Evolutionary conservation across 2,797 vertebrate genomes (phyloP).

Genomic region (Anguilla pacifica): DNA sequence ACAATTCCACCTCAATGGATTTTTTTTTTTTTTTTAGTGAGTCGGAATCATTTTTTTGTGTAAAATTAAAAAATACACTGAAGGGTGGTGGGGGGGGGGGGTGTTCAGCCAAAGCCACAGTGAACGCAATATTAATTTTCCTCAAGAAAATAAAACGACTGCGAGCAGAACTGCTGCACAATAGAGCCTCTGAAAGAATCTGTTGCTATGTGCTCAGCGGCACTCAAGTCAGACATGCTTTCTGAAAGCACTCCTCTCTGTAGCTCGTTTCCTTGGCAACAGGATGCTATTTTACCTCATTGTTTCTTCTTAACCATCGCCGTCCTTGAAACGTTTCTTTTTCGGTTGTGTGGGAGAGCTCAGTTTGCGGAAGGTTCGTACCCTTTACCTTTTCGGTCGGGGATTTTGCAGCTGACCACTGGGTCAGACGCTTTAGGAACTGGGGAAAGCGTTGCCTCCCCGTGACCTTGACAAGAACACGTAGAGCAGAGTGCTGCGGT

Average conservation of each 20-base stretch:
- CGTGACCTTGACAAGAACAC: background rate
- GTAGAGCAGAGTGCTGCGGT: background rate
- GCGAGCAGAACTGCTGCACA: background rate
- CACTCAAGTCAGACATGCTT: slow-evolving; percentile 76
- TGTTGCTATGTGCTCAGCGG: slow-evolving; percentile 64
- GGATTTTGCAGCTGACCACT: background rate
- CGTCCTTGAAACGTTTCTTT: slow-evolving; percentile 49
- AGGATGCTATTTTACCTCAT: slow-evolving; percentile 70
- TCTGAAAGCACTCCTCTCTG: slow-evolving; percentile 74
- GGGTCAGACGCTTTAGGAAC: background rate
- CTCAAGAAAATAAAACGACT: background rate
- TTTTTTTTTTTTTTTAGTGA: background rate
- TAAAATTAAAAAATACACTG: background rate
- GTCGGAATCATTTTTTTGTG: no score
- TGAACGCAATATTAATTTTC: slow-evolving; percentile 7
- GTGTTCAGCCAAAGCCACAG: background rate
- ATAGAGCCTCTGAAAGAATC: slow-evolving; percentile 9
- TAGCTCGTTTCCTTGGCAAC: slow-evolving; percentile 79
- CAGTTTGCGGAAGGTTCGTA: background rate
- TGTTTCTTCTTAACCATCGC: slow-evolving; percentile 65
- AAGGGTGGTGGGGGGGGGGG: background rate
- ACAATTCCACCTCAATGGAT: background rate
- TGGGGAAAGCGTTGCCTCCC: background rate
- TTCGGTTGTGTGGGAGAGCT: background rate
- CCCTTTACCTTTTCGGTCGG: background rate